These are phyloP conservation scores for Eledona agricola DNA, from an alignment of 2,888 invertebrate genomes.

Conservation along the genomic window DNA sequence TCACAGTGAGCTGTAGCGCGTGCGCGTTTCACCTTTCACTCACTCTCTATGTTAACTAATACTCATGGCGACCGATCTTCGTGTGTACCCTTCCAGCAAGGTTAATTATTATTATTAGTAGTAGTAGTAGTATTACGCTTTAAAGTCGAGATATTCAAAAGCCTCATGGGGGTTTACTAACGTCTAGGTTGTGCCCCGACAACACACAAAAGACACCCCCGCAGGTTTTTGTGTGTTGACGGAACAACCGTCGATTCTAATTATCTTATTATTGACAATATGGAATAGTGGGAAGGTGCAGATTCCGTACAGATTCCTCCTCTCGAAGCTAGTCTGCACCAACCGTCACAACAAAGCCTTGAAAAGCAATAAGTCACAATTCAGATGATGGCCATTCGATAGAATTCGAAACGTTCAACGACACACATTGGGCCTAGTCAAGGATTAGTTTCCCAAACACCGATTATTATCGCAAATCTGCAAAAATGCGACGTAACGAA, in stretches of 20 bases:
- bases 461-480: no score
- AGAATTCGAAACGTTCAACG: no score
- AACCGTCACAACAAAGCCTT: conserved; percentile 49
- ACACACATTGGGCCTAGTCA: no score
- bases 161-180: conserved; percentile 56
- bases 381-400: conserved; percentile 32
- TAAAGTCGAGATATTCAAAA: conserved; percentile 51
- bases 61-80: conserved; percentile 46
- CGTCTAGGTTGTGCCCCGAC: conserved; percentile 38
- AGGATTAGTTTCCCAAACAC: no score
- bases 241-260: conserved; percentile 21
- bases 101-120: no score
- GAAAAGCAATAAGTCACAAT: conserved; percentile 37
- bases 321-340: conserved; percentile 45
- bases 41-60: conserved; percentile 26
- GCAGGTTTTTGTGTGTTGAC: conserved; percentile 17
- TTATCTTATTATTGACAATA: conserved; percentile 33
- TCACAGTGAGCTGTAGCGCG: conserved; percentile 49
- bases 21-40: conserved; percentile 33
- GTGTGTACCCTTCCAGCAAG: conserved; percentile 61
- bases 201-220: conserved; percentile 22
- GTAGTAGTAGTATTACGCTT: no score
- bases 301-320: conserved; percentile 12
- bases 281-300: conserved; percentile 24
- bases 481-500: no score